Evolutionary conservation across 2,888 invertebrate genomes (phyloP).

Genomic region (Nephrotoma flavescens): DNA sequence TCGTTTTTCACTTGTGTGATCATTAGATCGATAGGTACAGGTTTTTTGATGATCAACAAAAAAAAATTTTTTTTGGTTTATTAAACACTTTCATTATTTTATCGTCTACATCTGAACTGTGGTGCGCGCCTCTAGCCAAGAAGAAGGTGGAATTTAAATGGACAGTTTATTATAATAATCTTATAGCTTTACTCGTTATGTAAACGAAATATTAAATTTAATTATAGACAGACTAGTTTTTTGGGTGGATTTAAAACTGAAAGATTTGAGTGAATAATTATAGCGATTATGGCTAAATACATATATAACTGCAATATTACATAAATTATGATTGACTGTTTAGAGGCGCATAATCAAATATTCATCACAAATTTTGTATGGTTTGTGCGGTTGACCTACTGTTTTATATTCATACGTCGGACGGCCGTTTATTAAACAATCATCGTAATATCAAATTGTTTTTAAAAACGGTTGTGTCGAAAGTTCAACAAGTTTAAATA

Average conservation of each 20-base stretch:
- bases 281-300: not conserved
- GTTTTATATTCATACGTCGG: not conserved
- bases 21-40: not conserved
- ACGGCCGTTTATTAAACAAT: not conserved
- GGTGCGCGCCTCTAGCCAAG: not conserved
- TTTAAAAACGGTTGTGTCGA: no score
- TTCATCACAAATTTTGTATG: not conserved
- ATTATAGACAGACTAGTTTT: not conserved
- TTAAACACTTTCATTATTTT: not conserved
- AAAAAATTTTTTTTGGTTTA: not conserved
- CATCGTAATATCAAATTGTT: not conserved
- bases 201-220: not conserved
- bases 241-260: not conserved
- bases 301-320: not conserved
- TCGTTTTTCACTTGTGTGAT: not conserved
- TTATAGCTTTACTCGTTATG: not conserved
- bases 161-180: not conserved
- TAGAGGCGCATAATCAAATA: not conserved
- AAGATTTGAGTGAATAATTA: not conserved
- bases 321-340: not conserved
- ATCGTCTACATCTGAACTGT: not conserved
- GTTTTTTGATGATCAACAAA: not conserved
- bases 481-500: no score
- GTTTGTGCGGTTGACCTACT: not conserved
- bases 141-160: not conserved